A percentile compares a stretch with the other conserved stretches of the same genome.
phyloP scores from a whole-genome alignment of 1,140 invertebrate genomes.

The Oryzaephilus surinamensis region DNA sequence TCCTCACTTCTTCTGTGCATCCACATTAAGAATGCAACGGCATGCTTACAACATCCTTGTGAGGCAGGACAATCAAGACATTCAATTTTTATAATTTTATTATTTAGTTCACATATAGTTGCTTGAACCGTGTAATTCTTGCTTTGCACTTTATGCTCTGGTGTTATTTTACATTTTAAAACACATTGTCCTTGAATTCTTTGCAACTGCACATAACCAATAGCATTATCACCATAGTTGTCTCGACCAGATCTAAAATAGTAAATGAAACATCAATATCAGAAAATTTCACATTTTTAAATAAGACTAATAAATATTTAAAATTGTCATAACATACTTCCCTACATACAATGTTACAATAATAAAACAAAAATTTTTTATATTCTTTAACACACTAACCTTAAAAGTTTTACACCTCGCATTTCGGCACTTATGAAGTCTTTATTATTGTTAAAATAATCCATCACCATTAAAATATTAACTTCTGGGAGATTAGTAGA shows the following conservation, averaged over 20 bases:
- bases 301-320: too few species aligned
- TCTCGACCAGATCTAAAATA: slow-evolving; percentile 11
- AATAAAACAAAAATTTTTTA: neutral
- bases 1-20: slow-evolving; percentile 28
- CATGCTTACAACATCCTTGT: slow-evolving; percentile 26
- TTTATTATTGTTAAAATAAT: slow-evolving; percentile 4
- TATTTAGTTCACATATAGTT: slow-evolving; percentile 13
- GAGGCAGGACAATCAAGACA: slow-evolving; percentile 20
- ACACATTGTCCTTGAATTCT: slow-evolving; percentile 15
- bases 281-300: neutral
- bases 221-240: slow-evolving; percentile 22
- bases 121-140: slow-evolving; percentile 13
- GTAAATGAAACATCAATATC: slow-evolving; percentile 1
- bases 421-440: slow-evolving; percentile 7
- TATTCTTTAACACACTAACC: neutral
- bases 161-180: slow-evolving; percentile 17
- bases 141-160: slow-evolving; percentile 19
- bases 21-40: slow-evolving; percentile 31
- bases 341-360: too few species aligned
- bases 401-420: slow-evolving; percentile 3
- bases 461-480: slow-evolving; percentile 4
- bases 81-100: slow-evolving; percentile 11
- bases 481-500: slow-evolving; percentile 7
- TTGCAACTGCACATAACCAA: slow-evolving; percentile 23
- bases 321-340: too few species aligned